Evolutionary conservation across 2,113 vertebrate genomes (phyloP).

Genomic region (Ctenomys sociabilis): DNA sequence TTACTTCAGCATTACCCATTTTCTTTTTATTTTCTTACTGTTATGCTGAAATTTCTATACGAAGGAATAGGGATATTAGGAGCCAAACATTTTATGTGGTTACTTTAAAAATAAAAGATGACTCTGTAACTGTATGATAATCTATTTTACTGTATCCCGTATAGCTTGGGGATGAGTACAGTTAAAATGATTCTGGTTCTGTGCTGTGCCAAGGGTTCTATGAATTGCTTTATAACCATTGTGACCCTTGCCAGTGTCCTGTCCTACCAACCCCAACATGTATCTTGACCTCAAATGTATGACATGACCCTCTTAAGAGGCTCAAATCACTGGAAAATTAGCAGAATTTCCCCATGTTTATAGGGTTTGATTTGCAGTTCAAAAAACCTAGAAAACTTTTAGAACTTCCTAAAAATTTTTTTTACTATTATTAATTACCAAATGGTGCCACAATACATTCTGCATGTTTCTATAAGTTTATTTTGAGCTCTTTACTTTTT

Average conservation of each 20-base stretch:
- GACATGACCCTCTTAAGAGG: neutral
- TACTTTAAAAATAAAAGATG: neutral
- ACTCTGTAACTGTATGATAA: neutral
- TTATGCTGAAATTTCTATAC: neutral
- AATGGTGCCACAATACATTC: neutral
- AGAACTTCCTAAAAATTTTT: neutral
- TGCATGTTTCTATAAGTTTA: neutral
- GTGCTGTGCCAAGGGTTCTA: neutral
- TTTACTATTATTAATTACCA: neutral
- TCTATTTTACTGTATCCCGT: neutral
- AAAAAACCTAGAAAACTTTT: neutral
- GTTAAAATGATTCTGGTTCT: neutral
- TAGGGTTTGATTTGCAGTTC: neutral
- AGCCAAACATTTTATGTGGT: neutral
- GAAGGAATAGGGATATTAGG: neutral
- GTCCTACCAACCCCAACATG: neutral
- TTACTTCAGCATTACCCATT: neutral
- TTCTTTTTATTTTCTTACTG: neutral
- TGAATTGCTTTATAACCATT: neutral
- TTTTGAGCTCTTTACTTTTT: conserved; percentile 22
- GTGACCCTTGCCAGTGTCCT: neutral
- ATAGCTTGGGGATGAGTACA: neutral
- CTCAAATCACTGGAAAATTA: neutral
- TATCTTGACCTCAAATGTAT: neutral
- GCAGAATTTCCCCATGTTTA: neutral